Conservation (phyloP, 2,888 invertebrate genomes). For the Tetranychus truncatus region DNA sequence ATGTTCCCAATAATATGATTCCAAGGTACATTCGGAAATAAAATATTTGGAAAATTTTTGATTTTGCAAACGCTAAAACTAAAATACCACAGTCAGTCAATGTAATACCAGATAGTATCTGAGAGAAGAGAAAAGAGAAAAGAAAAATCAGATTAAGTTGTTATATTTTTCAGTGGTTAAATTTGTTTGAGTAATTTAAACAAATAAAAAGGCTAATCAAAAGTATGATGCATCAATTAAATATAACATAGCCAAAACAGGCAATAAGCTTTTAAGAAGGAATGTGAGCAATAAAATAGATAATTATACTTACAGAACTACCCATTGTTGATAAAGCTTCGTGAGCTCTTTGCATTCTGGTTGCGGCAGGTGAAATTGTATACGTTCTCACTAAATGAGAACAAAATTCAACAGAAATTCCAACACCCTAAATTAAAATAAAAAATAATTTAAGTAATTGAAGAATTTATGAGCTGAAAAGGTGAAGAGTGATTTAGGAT, state of each 20-base stretch:
- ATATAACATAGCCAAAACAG: not conserved
- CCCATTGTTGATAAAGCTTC: constrained; percentile 78
- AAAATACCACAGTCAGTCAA: constrained; percentile 92
- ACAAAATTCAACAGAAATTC: constrained; percentile 95
- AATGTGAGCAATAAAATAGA: not conserved
- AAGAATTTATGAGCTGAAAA: not conserved
- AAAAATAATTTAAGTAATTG: constrained; percentile 6
- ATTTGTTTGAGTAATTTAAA: constrained; percentile 8
- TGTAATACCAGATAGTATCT: constrained; percentile 91
- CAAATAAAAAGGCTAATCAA: constrained; percentile 5
- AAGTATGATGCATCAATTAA: not conserved
- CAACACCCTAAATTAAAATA: constrained; percentile 54
- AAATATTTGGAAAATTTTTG: constrained; percentile 81
- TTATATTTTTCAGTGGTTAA: not conserved
- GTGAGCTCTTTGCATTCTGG: constrained; percentile 54
- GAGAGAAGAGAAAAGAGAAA: constrained; percentile 27
- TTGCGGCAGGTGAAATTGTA: constrained; percentile 52
- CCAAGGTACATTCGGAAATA: constrained; percentile 96
- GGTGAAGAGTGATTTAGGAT: not conserved
- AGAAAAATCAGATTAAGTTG: not conserved
- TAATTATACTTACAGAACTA: constrained; percentile 47
- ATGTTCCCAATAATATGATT: constrained; percentile 86
- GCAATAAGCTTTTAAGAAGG: not conserved
- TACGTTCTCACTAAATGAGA: constrained; percentile 89
- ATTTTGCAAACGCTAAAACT: constrained; percentile 87